A percentile compares a stretch with the other conserved stretches of the same genome.
Conservation (phyloP, 2,113 vertebrate species). For the Atherinomorus stipes region DNA sequence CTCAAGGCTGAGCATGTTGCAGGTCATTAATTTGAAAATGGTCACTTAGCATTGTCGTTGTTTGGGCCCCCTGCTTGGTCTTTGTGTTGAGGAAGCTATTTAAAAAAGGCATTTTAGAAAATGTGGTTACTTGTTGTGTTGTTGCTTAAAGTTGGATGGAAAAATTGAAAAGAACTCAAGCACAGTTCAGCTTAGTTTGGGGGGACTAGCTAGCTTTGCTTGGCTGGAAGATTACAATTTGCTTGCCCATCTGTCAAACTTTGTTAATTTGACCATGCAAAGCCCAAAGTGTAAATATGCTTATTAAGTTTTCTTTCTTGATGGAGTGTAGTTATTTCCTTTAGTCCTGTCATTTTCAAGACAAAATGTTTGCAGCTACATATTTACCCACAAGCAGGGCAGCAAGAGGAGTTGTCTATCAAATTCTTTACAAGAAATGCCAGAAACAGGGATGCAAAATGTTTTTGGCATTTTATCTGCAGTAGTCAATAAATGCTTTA, state of each 20-base stretch:
- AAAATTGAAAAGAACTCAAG: too few relatives aligned
- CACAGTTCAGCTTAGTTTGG: too few relatives aligned
- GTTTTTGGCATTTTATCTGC: too few relatives aligned
- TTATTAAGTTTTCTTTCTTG: too few relatives aligned
- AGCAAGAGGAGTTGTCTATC: too few relatives aligned
- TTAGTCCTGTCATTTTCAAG: too few relatives aligned
- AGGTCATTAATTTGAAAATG: slow-evolving; percentile 11
- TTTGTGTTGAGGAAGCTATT: slow-evolving; percentile 5
- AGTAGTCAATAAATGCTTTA: too few relatives aligned
- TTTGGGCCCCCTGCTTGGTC: neutral
- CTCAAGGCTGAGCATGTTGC: neutral
- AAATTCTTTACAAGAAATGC: too few relatives aligned
- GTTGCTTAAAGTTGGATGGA: neutral
- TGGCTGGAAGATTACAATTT: neutral
- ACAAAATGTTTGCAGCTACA: too few relatives aligned
- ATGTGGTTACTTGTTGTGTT: neutral
- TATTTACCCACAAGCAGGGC: too few relatives aligned
- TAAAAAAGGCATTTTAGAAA: neutral
- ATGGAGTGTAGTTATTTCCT: neutral
- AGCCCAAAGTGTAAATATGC: neutral
- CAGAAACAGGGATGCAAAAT: too few relatives aligned
- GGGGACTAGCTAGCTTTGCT: neutral
- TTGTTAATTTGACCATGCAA: neutral
- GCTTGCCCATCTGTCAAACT: neutral
- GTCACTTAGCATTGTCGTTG: neutral